phyloP scores from a whole-genome alignment of 1,140 invertebrate genomes.

The Papilio helenus region DNA sequence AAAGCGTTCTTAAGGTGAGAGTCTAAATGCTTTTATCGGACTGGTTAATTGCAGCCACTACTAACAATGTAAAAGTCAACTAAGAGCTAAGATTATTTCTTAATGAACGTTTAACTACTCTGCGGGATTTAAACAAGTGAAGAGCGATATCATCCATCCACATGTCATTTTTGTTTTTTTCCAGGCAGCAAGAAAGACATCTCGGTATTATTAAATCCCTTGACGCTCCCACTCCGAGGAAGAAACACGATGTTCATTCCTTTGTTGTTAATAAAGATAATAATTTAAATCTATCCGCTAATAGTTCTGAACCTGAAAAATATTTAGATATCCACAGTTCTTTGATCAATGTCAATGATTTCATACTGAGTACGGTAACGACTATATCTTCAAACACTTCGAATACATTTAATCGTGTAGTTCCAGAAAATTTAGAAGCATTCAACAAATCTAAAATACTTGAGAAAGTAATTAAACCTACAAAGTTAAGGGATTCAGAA shows the following conservation, averaged over 20 bases:
- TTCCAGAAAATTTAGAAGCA: conserved; percentile 34
- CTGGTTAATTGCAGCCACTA: no score
- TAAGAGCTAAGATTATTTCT: not conserved
- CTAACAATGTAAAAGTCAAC: no score
- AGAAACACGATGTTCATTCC: conserved; percentile 79
- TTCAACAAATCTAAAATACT: conserved; percentile 49
- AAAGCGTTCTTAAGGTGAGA: conserved; percentile 85
- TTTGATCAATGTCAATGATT: conserved; percentile 49
- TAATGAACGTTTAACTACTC: not conserved
- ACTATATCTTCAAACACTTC: not conserved
- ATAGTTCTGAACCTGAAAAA: conserved; percentile 59
- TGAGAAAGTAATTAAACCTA: conserved; percentile 56
- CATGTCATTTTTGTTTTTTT: conserved; percentile 47
- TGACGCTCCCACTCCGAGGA: conserved; percentile 69
- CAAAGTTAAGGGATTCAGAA: conserved; percentile 59
- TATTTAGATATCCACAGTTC: conserved; percentile 63
- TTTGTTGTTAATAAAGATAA: conserved; percentile 72
- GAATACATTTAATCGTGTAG: conserved; percentile 5
- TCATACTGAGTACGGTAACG: conserved; percentile 44
- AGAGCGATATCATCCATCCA: not conserved
- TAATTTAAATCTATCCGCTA: conserved; percentile 51
- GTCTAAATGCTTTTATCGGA: no score
- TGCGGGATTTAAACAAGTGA: not conserved
- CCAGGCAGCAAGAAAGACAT: conserved; percentile 88
- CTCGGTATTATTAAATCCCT: conserved; percentile 84